A percentile compares a stretch with the other conserved stretches of the same genome.
phyloP scores from a whole-genome alignment of 2,888 invertebrate genomes.

The Lasioglossum lativentre region DNA sequence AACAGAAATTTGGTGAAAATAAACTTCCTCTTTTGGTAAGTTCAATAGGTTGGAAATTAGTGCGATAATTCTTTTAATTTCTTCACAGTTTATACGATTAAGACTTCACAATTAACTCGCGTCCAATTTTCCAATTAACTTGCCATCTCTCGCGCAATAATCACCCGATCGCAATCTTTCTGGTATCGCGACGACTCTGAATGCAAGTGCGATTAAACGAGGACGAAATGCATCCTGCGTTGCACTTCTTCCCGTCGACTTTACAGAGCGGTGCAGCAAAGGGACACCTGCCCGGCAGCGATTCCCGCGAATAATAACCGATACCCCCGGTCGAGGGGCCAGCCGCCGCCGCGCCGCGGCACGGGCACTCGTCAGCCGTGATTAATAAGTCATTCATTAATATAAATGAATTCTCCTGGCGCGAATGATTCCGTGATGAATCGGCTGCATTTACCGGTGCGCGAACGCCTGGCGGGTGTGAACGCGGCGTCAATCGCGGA shows the following conservation, averaged over 20 bases:
- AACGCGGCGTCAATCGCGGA: constrained; percentile 75
- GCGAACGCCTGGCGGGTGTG: constrained; percentile 76
- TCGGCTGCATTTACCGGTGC: constrained; percentile 76
- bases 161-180: not conserved
- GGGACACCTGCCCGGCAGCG: constrained; percentile 47
- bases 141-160: not conserved
- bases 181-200: not conserved
- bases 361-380: constrained; percentile 67
- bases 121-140: not conserved
- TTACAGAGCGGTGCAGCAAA: constrained; percentile 15
- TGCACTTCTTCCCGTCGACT: not conserved
- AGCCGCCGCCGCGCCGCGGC: no score
- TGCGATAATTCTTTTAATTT: no score
- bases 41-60: not conserved
- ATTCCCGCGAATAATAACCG: constrained; percentile 72
- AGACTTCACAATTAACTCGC: not conserved
- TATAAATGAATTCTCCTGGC: constrained; percentile 78
- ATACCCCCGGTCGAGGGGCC: constrained; percentile 65
- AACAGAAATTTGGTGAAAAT: not conserved
- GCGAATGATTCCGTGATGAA: constrained; percentile 80
- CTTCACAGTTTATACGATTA: no score
- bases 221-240: not conserved
- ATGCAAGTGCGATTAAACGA: not conserved
- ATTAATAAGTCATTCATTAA: constrained; percentile 81
- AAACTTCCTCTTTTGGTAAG: not conserved